Base-by-base conservation (phyloP, 2,888 invertebrate genomes). In the Myopa tessellatipennis region DNA sequence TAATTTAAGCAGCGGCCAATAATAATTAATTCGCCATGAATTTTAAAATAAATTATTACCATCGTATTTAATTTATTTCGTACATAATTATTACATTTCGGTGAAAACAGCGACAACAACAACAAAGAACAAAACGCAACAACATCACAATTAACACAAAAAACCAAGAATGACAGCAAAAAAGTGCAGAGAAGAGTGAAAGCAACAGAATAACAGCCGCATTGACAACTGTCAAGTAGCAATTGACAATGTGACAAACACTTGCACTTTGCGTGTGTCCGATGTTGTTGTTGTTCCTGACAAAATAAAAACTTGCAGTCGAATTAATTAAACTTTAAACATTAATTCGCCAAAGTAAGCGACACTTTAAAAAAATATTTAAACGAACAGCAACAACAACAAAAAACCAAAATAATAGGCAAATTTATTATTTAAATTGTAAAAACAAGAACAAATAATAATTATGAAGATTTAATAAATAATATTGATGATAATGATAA, bases 1-100 rank as follows among this genome's bases (percentile, higher is more conserved):
- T 40, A 55, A 55, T n/a, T 16, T 34, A 36, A 8, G 45, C 45
- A 45, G 10, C 45, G 1, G 45, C 6, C 70, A 58, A n/a, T 58
- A 55, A 45, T 45, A 45, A 71, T 71, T 18, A 71, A 26, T 55
- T 71, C 55, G 71, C 55, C 55, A 71, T 71, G 36, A 71, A 71
- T 71, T 36, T 71, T 36, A 34, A 55, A 71, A 71, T 52, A 52
- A 65, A 52, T 70, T 52, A 38, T 67, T 38, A 1, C 26, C 26
- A 26, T 26, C 26, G 26, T 26, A 26, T 26, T 26, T 26, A 26
- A 26, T 26, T 26, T 26, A 26, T 26, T 26, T 26, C 26, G 26
- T 26, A 70, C 52, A 70, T 36, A 71, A 61, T 73, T 45, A 63
- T 34, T 61, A 45, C 45, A 73, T 73, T 45, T 50, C 63, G 36